These are phyloP conservation scores for Miichthys miiuy DNA, from an alignment of 2,797 vertebrate genomes.

Conservation along the genomic window DNA sequence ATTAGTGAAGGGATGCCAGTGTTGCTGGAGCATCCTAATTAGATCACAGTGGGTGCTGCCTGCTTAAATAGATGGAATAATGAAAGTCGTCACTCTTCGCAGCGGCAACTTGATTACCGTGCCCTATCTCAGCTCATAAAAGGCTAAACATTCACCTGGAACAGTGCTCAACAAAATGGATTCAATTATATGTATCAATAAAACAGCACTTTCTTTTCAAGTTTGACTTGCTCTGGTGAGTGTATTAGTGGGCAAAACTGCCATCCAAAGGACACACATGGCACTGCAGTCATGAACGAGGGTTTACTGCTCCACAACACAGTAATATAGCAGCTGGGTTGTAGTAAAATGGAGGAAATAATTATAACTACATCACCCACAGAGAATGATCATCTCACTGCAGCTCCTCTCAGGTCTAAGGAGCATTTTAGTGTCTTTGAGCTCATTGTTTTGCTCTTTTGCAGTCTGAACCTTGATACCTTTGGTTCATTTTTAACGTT, in stretches of 20 bases:
- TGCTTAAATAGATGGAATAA: conserved; percentile 73
- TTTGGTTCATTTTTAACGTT: neutral
- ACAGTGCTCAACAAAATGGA: conserved; percentile 38
- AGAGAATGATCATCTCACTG: neutral
- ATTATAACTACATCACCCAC: neutral
- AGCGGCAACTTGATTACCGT: conserved; percentile 68
- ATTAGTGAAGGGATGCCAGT: conserved; percentile 67
- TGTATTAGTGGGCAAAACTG: conserved; percentile 49
- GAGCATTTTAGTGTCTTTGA: neutral
- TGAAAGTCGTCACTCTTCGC: conserved; percentile 74
- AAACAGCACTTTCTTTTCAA: conserved; percentile 38
- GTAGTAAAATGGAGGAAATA: no score
- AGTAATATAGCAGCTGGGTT: neutral
- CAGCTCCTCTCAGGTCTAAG: no score
- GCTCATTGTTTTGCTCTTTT: neutral
- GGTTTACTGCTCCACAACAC: neutral
- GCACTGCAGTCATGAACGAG: conserved; percentile 36
- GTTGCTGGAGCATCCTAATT: conserved; percentile 75
- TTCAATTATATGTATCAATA: conserved; percentile 65
- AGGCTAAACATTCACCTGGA: conserved; percentile 64
- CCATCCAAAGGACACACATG: conserved; percentile 50
- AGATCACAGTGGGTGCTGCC: conserved; percentile 74
- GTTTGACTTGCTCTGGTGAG: neutral
- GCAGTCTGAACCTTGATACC: no score
- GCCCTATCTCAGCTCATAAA: conserved; percentile 51